These are phyloP conservation scores for Catharus minimus DNA, from an alignment of 2,113 vertebrate species.

Conservation along the genomic window DNA sequence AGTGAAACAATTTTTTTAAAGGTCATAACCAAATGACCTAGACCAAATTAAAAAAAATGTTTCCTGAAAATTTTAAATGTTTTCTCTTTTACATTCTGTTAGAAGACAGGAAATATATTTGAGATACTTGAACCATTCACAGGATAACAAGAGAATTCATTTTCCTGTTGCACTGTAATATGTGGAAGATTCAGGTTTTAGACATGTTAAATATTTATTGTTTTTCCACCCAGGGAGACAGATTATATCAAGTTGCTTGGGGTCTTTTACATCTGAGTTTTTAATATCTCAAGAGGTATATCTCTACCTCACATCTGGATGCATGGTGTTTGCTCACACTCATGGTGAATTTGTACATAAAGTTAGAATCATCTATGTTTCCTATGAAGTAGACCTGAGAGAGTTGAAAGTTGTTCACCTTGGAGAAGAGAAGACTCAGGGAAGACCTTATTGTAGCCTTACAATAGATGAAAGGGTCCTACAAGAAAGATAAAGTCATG, in stretches of 20 bases:
- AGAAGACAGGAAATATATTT: background rate
- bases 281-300: background rate
- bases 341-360: background rate
- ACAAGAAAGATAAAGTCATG: background rate
- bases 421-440: background rate
- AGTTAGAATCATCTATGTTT: background rate
- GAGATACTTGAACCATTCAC: background rate
- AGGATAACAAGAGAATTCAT: background rate
- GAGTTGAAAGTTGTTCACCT: background rate
- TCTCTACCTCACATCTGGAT: background rate
- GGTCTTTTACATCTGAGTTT: background rate
- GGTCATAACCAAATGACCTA: slow-evolving; percentile 58
- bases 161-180: background rate
- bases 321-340: background rate
- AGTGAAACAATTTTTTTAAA: slow-evolving; percentile 64
- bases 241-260: background rate
- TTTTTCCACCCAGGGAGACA: background rate
- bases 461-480: background rate
- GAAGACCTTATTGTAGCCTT: background rate
- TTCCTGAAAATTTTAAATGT: slow-evolving; percentile 1
- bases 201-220: background rate
- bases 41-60: slow-evolving; percentile 12
- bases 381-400: background rate
- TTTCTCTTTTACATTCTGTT: background rate
- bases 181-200: background rate